Conservation (phyloP, 2,797 vertebrate genomes). For the Halcyon chelicuti region DNA sequence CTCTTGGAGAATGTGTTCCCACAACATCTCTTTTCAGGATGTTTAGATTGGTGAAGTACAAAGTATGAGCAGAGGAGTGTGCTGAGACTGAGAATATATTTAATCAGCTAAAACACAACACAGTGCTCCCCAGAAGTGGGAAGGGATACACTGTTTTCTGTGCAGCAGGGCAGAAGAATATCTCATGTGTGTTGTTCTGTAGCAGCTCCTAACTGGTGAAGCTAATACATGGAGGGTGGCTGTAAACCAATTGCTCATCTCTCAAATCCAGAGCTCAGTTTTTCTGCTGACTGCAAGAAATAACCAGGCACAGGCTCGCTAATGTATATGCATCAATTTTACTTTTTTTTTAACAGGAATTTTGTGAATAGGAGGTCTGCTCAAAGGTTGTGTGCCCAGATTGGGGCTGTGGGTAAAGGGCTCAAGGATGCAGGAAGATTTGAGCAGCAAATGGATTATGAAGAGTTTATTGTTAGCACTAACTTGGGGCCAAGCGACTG, state of each 20-base stretch:
- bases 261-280: neutral
- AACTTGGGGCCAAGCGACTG: neutral
- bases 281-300: neutral
- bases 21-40: neutral
- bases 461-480: neutral
- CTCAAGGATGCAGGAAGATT: neutral
- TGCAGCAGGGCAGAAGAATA: neutral
- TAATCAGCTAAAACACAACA: neutral
- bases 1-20: neutral
- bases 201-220: neutral
- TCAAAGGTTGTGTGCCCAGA: neutral
- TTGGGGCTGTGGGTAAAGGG: neutral
- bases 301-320: neutral
- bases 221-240: neutral
- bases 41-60: neutral
- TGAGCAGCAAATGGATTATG: neutral
- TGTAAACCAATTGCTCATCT: neutral
- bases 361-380: neutral
- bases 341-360: neutral
- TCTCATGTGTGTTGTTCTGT: accelerated
- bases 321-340: neutral
- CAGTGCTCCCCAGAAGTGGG: neutral
- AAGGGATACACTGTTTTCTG: neutral
- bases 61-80: neutral
- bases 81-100: neutral